Evolutionary conservation across 2,888 invertebrate genomes (phyloP), one percentile per base, ranked within the genome.

Genomic region (Drosophila atripex): DNA sequence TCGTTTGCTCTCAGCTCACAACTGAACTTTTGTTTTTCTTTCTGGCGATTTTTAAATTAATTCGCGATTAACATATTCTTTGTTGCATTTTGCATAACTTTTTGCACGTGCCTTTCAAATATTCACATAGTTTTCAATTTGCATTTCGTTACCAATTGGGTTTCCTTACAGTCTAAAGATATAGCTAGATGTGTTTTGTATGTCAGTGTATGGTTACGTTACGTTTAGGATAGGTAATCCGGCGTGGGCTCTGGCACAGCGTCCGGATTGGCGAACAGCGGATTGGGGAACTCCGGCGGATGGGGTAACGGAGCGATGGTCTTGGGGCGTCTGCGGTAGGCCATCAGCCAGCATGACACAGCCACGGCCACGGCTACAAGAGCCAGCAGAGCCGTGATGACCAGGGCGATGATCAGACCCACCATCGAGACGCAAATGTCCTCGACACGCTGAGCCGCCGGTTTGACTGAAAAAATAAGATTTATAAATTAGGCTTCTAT

Each of bases 321-420:
- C 88, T 97, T 97, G 55, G 97, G 96, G 89, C 96, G 94, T 84
- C 97, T 94, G 78, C 97, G 93, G 93, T 97, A 97, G 83, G 98
- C 98, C 94, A 98, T 96, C 76, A 98, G 93, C 98, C 98, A 98
- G 92, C 98, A 98, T 72, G 97, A 97, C 64, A 98, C 97, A 61
- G 97, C 97, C 53, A 98, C 96, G 28, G 98, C 98, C 61, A 98
- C 97, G 63, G 98, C 97, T 66, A 98, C 97, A 75, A 98, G 93
- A 64, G 98, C 97, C 89, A 98, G 92, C 71, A 98, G 93, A 52
- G 97, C 97, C 76, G 98, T 98, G 90, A 98, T 95, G 74, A 97
- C 96, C 88, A 98, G 93, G 77, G 98, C 97, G 88, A 98, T 97
- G 80, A 98, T 97, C 89, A 98, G 95, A 74, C 97, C 97, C 84